Evolutionary conservation across 2,888 invertebrate species (phyloP).

Genomic region (Oscheius sp.): DNA sequence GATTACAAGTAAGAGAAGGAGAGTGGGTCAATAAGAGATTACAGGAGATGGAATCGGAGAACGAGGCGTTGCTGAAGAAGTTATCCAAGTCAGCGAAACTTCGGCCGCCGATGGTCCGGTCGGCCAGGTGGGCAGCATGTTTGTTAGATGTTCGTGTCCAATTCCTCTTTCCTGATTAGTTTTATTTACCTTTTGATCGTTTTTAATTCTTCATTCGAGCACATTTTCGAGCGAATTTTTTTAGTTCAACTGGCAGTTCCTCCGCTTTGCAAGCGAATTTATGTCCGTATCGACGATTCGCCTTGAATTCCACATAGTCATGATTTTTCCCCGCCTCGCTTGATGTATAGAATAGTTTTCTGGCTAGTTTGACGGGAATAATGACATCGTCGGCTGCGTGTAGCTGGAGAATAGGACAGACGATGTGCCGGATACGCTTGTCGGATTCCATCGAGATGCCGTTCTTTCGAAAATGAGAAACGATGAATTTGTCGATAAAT

Average conservation of each 20-base stretch:
- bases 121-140: slow-evolving; percentile 51
- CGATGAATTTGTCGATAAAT: slow-evolving; percentile 75
- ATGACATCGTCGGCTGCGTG: slow-evolving; percentile 90
- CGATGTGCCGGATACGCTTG: slow-evolving; percentile 69
- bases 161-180: neutral
- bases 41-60: slow-evolving; percentile 92
- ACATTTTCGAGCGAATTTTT: slow-evolving; percentile 6
- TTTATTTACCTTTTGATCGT: neutral
- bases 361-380: slow-evolving; percentile 83
- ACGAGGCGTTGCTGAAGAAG: slow-evolving; percentile 92
- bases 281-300: slow-evolving; percentile 80
- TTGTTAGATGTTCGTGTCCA: slow-evolving; percentile 3
- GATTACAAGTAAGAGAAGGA: slow-evolving; percentile 50
- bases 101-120: slow-evolving; percentile 73
- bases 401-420: slow-evolving; percentile 83
- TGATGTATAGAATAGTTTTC: no score
- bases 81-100: slow-evolving; percentile 87
- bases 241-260: slow-evolving; percentile 75
- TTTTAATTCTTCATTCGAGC: neutral
- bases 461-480: neutral
- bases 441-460: slow-evolving; percentile 33
- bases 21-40: neutral
- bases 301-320: slow-evolving; percentile 79
- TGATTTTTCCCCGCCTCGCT: slow-evolving; percentile 40
- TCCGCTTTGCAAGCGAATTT: slow-evolving; percentile 84